A percentile compares a stretch with the other conserved stretches of the same genome.
Evolutionary conservation across 1,140 invertebrate genomes (phyloP).

Genomic region (Forficula auricularia): DNA sequence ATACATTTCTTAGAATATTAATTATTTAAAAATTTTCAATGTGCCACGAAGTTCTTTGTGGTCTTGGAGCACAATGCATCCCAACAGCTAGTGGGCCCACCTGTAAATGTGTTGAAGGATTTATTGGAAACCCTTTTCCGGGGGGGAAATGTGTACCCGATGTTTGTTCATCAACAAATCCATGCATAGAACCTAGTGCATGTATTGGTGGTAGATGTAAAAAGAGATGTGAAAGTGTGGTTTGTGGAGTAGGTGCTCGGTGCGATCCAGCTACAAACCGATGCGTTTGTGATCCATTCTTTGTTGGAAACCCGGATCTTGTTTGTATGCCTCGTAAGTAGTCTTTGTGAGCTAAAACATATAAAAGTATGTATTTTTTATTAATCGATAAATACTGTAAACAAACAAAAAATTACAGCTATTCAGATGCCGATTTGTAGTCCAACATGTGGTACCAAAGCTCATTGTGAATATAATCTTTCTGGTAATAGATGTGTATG

Average conservation of each 20-base stretch:
- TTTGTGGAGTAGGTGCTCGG: conserved; percentile 64
- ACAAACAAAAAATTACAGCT: conserved; percentile 36
- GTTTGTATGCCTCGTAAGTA: conserved; percentile 80
- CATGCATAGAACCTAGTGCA: conserved; percentile 57
- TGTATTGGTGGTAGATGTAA: conserved; percentile 73
- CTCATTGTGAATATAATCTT: conserved; percentile 68
- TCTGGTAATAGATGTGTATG: conserved; percentile 59
- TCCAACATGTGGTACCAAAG: conserved; percentile 61
- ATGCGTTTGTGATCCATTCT: conserved; percentile 71
- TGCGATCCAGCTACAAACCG: conserved; percentile 63
- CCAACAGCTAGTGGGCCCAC: conserved; percentile 69
- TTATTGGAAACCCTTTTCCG: conserved; percentile 75
- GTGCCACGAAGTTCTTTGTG: conserved; percentile 65
- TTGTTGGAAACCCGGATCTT: conserved; percentile 72
- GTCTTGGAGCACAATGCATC: conserved; percentile 66
- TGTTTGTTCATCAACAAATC: conserved; percentile 53
- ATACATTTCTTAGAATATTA: not conserved
- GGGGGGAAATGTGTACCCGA: conserved; percentile 65
- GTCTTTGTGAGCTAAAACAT: too few species aligned
- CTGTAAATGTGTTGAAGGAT: conserved; percentile 70
- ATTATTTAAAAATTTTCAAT: conserved; percentile 28
- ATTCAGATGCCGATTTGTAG: conserved; percentile 56
- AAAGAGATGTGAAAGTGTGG: conserved; percentile 61
- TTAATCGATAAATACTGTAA: not conserved
- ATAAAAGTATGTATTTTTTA: conserved; percentile 2